Evolutionary conservation across 2,888 invertebrate species (phyloP), one percentile per base, ranked within the genome.

Genomic region (Vandiemenella viatica): DNA sequence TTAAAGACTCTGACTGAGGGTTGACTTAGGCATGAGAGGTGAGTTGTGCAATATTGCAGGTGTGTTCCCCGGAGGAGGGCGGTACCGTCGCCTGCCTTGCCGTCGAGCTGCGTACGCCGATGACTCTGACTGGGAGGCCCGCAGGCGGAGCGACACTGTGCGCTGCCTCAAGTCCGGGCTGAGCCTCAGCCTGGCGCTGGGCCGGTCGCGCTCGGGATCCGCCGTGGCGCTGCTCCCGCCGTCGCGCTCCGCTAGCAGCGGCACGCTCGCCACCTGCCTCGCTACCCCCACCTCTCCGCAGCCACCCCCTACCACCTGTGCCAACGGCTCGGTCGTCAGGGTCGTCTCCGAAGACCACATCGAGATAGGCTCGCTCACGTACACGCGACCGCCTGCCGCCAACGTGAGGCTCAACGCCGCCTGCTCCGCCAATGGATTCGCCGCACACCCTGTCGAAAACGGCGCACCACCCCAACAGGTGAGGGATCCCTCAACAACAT

Each of bases 131-230:
- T 65, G 21, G 58, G 63, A 5, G 20, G 20, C 38, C 68, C 68
- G 55, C 58, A 64, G 4, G 56, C 62, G 22, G 61, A 17, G 42
- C 15, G 18, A 61, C 37, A 63, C 60, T 45, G 71, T 69, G 57
- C 56, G 61, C 2, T 52, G 58, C 21, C 55, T 60, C 8, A 71
- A 70, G 58, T 65, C 69, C 3, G 66, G 69, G 1, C 61, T 73
- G 15, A n/a, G n/a, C n/a, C 61, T 73, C n/a, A 72, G 72, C 69
- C 73, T 72, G 48, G 69, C 73, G 49, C 71, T 72, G 7, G 45
- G 48, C 70, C 73, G 49, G 71, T 72, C 7, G 40, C 68, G 71
- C 52, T n/a, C n/a, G n/a, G 65, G 71, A 8, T 49, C 16, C 20
- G 45, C 4, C 43, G 38, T 20, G 18, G 37, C 45, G 43, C 43